Percentiles rank a stretch among this genome's conserved stretches.
These are phyloP conservation scores for Myiagra hebetior DNA, from an alignment of 2,113 vertebrate genomes.

Conservation along the genomic window DNA sequence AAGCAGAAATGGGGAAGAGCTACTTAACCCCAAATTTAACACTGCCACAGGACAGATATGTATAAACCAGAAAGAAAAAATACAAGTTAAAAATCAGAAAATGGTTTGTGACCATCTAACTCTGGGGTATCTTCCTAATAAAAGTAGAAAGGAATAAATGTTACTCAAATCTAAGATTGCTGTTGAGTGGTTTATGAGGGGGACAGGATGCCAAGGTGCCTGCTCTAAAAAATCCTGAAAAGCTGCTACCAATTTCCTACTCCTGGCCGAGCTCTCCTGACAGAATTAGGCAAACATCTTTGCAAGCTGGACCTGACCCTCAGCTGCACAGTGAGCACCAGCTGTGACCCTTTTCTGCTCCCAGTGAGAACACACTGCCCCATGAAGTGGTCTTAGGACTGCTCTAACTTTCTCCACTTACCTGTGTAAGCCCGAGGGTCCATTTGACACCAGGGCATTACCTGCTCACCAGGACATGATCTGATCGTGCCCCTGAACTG, in stretches of 20 bases:
- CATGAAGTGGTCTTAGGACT: neutral
- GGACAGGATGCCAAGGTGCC: neutral
- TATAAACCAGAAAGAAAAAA: neutral
- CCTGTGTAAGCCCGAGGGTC: neutral
- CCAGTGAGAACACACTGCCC: neutral
- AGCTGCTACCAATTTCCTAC: neutral
- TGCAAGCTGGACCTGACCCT: neutral
- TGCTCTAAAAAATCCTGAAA: neutral
- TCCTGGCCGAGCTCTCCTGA: neutral
- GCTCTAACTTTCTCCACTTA: neutral
- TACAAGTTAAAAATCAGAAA: neutral
- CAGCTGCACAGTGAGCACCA: neutral
- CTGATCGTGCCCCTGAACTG: neutral
- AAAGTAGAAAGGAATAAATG: neutral
- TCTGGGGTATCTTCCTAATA: neutral
- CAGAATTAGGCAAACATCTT: neutral
- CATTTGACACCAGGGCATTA: neutral
- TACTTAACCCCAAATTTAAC: neutral
- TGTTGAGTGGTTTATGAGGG: neutral
- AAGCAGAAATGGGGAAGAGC: neutral
- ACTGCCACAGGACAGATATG: neutral
- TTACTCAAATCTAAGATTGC: rapidly evolving
- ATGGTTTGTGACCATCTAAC: neutral
- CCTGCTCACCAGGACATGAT: neutral
- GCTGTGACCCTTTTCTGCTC: neutral